phyloP scores from a whole-genome alignment of 2,888 invertebrate genomes.

The Lepidocyrtoides sp. region DNA sequence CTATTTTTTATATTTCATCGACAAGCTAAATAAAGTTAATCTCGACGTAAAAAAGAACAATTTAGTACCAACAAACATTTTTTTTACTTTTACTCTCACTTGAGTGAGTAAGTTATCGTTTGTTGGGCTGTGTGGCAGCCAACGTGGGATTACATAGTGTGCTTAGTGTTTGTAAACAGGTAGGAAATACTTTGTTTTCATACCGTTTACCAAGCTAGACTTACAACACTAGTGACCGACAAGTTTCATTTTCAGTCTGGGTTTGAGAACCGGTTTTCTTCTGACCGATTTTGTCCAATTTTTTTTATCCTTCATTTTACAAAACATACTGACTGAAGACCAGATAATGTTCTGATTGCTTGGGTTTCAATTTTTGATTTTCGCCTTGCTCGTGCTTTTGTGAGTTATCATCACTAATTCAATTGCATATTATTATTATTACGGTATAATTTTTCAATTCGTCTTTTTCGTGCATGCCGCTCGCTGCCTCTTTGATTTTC shows the following conservation, averaged over 20 bases:
- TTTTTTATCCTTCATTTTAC: background rate
- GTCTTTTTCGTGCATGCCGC: background rate
- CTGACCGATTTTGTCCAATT: conserved; percentile 46
- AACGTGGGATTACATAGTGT: background rate
- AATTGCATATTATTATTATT: too few relatives aligned
- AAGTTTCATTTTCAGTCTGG: conserved; percentile 31
- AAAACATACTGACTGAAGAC: background rate
- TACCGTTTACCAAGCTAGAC: background rate
- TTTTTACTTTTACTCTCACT: conserved; percentile 75
- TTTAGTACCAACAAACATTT: conserved; percentile 32
- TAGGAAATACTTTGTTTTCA: background rate
- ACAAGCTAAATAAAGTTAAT: conserved; percentile 6
- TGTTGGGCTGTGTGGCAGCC: background rate
- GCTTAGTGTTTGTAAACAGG: background rate
- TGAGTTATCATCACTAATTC: background rate
- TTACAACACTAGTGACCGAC: conserved; percentile 9
- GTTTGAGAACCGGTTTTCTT: conserved; percentile 41
- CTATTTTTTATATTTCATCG: conserved; percentile 20
- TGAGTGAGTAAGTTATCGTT: background rate
- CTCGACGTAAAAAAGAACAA: conserved; percentile 18
- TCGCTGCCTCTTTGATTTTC: background rate
- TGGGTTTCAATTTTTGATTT: conserved; percentile 16
- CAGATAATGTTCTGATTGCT: background rate
- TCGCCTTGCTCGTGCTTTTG: conserved; percentile 15
- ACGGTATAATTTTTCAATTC: too few relatives aligned